Evolutionary conservation across 2,113 vertebrate genomes (phyloP).

Genomic region (Menura novaehollandiae): DNA sequence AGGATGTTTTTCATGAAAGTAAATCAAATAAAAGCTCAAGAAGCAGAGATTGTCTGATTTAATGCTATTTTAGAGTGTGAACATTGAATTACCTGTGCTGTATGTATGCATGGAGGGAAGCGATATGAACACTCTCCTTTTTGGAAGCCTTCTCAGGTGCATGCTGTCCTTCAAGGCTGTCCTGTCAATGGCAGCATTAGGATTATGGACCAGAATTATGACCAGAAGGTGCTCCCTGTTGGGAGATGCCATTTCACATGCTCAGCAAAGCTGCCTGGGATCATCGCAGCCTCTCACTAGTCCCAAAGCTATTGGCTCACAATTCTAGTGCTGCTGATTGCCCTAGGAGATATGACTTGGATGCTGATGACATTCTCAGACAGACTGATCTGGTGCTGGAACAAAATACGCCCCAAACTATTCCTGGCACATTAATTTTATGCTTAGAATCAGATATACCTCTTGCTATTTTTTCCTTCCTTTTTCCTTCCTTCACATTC

Average conservation of each 20-base stretch:
- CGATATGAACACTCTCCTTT: not conserved
- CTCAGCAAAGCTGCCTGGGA: not conserved
- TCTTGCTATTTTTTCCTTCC: not conserved
- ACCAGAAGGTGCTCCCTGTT: not conserved
- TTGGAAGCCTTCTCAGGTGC: not conserved
- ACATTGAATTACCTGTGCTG: not conserved
- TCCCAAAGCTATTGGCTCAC: not conserved
- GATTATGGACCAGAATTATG: not conserved
- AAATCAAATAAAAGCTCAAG: not conserved
- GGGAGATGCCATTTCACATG: not conserved
- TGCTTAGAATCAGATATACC: not conserved
- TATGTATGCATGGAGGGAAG: not conserved
- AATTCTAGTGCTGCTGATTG: not conserved
- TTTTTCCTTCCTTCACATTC: not conserved
- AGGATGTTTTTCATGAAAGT: constrained; percentile 10
- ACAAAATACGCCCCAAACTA: not conserved
- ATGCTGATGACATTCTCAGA: not conserved
- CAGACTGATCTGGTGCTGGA: not conserved
- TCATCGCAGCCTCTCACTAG: not conserved
- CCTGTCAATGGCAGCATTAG: not conserved
- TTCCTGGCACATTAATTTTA: constrained; percentile 9
- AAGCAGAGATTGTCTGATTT: not conserved
- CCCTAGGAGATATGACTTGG: not conserved
- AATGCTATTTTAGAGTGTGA: not conserved
- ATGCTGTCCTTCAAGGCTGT: not conserved